phyloP scores from a whole-genome alignment of 2,888 invertebrate species.

The Neoscelio sp. region DNA sequence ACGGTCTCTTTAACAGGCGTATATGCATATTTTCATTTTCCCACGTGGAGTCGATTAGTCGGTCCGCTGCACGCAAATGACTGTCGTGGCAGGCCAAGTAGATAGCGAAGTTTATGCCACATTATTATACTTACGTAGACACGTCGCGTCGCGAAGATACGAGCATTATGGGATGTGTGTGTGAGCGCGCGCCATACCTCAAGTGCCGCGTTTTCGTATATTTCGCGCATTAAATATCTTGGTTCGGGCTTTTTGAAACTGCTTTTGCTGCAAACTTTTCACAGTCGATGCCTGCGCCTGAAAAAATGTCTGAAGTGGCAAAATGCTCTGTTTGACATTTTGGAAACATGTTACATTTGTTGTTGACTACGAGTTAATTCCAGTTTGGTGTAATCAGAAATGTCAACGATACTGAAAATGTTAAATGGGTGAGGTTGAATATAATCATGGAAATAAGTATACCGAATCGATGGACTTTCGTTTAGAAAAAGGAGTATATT shows the following conservation, averaged over 20 bases:
- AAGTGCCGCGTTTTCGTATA: conserved; percentile 36
- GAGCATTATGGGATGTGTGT: conserved; percentile 10
- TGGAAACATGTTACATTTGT: not conserved
- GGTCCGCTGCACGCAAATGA: conserved; percentile 54
- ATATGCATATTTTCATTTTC: conserved; percentile 48
- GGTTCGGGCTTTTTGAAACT: conserved; percentile 18
- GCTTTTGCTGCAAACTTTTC: conserved; percentile 33
- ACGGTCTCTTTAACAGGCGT: conserved; percentile 20
- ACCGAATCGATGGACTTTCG: too few relatives aligned
- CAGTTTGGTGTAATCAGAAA: too few relatives aligned
- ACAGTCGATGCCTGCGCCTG: conserved; percentile 20
- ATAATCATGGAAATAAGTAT: too few relatives aligned
- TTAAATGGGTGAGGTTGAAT: too few relatives aligned
- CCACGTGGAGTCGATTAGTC: conserved; percentile 55
- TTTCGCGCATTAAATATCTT: conserved; percentile 46
- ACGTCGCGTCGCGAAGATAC: conserved; percentile 53
- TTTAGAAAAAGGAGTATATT: too few relatives aligned
- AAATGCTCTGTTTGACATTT: conserved; percentile 26
- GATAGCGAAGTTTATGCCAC: conserved; percentile 55
- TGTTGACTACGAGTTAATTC: not conserved
- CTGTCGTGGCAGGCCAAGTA: conserved; percentile 47
- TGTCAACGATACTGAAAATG: too few relatives aligned
- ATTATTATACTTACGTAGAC: conserved; percentile 56
- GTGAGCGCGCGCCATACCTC: conserved; percentile 6
- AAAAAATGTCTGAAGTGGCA: conserved; percentile 24